Percentiles rank a stretch among this genome's conserved stretches.
Conservation (phyloP, 2,888 invertebrate species). For the Diabrotica balteata region DNA sequence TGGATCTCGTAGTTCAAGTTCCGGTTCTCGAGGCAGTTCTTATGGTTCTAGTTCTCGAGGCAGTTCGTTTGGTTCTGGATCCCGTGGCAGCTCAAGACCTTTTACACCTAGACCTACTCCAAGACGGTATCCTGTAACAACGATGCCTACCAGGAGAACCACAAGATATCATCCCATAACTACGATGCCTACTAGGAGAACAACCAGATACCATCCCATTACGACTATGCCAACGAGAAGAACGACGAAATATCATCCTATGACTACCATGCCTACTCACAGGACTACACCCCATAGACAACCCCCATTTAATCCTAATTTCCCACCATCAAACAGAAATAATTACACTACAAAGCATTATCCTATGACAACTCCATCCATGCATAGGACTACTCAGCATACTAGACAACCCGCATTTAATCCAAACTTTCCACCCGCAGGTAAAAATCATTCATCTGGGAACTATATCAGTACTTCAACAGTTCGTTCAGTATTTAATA, state of each 20-base stretch:
- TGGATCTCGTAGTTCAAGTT: conserved; percentile 5
- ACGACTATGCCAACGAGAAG: conserved; percentile 12
- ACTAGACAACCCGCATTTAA: conserved; percentile 21
- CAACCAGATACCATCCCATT: conserved; percentile 6
- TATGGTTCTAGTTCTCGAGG: background rate
- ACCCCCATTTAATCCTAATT: conserved; percentile 14
- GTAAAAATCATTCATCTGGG: background rate
- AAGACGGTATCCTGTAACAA: background rate
- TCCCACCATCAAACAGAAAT: background rate
- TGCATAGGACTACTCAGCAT: background rate
- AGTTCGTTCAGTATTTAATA: no score
- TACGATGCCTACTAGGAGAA: conserved; percentile 11
- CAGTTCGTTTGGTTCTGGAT: conserved; percentile 1
- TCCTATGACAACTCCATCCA: background rate
- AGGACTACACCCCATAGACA: conserved; percentile 9
- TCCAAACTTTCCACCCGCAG: conserved; percentile 4
- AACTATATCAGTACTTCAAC: no score
- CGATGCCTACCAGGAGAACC: conserved; percentile 16
- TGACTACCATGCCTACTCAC: conserved; percentile 3
- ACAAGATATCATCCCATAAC: conserved; percentile 5
- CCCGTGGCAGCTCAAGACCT: conserved; percentile 3
- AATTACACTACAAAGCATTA: background rate
- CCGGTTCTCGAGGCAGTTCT: conserved; percentile 7
- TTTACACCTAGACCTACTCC: conserved; percentile 2
- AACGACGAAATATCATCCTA: conserved; percentile 12